A percentile compares a stretch with the other conserved stretches of the same genome.
phyloP scores from a whole-genome alignment of 2,797 vertebrate species.

The Ciconia nigra region DNA sequence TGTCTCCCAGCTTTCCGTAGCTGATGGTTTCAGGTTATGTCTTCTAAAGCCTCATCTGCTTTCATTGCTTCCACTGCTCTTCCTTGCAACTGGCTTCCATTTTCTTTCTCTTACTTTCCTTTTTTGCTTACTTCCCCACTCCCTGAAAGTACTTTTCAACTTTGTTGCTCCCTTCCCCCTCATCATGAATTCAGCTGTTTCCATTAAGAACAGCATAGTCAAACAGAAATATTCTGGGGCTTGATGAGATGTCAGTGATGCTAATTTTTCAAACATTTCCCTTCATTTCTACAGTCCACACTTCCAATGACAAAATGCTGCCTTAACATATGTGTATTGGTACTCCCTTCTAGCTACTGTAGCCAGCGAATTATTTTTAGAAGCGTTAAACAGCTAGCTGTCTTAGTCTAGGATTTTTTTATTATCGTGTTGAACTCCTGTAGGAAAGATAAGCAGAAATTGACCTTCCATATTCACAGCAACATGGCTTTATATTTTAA shows the following conservation, averaged over 20 bases:
- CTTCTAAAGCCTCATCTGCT: background rate
- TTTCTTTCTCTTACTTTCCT: background rate
- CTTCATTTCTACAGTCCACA: background rate
- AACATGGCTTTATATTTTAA: background rate
- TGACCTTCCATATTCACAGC: background rate
- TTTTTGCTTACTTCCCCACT: background rate
- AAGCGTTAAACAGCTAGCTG: background rate
- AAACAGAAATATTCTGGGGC: background rate
- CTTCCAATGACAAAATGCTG: background rate
- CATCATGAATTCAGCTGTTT: background rate
- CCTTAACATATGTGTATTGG: background rate
- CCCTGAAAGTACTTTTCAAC: background rate
- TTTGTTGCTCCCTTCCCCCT: background rate
- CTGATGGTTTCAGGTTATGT: background rate
- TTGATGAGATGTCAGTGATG: background rate
- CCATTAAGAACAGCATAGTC: fast-evolving
- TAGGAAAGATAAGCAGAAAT: background rate
- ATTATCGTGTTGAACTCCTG: background rate
- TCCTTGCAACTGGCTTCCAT: background rate
- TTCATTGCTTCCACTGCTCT: background rate
- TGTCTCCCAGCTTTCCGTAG: background rate
- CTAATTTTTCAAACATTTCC: background rate
- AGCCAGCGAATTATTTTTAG: background rate
- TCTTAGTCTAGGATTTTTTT: background rate
- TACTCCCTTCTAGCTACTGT: background rate